phyloP scores from a whole-genome alignment of 2,113 vertebrate genomes.

The Carlito syrichta region DNA sequence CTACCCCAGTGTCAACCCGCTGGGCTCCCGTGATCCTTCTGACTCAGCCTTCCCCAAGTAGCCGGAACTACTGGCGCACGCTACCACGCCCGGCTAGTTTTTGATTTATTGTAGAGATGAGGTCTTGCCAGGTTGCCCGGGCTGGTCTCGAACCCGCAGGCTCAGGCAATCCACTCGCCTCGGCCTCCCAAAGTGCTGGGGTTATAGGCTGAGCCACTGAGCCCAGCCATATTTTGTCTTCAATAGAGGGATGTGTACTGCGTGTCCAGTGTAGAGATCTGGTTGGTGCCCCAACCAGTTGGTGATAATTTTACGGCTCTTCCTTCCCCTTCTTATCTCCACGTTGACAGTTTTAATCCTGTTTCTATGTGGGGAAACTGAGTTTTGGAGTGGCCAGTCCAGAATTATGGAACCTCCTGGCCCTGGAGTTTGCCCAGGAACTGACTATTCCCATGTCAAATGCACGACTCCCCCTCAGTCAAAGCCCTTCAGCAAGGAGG shows the following conservation, averaged over 20 bases:
- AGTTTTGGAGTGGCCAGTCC: neutral
- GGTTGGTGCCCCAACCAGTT: neutral
- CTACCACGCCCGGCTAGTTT: no score
- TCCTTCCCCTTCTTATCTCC: neutral
- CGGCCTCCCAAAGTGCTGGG: no score
- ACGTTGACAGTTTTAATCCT: neutral
- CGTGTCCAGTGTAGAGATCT: neutral
- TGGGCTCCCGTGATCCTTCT: no score
- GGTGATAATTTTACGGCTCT: neutral
- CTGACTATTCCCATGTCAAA: rapidly evolving
- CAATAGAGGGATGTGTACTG: neutral
- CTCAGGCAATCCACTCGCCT: no score
- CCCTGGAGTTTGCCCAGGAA: neutral
- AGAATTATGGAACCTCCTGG: neutral
- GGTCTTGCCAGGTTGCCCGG: no score
- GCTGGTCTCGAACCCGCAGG: no score
- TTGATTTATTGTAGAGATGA: no score
- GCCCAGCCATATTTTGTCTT: neutral
- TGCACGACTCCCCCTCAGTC: neutral
- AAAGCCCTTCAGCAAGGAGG: neutral
- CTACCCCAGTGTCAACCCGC: no score
- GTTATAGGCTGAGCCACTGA: no score
- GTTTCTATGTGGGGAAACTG: neutral
- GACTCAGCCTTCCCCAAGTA: no score
- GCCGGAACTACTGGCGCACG: no score